Evolutionary conservation across 2,888 invertebrate species (phyloP).

Genomic region (Chaetogeoica ovagalla): DNA sequence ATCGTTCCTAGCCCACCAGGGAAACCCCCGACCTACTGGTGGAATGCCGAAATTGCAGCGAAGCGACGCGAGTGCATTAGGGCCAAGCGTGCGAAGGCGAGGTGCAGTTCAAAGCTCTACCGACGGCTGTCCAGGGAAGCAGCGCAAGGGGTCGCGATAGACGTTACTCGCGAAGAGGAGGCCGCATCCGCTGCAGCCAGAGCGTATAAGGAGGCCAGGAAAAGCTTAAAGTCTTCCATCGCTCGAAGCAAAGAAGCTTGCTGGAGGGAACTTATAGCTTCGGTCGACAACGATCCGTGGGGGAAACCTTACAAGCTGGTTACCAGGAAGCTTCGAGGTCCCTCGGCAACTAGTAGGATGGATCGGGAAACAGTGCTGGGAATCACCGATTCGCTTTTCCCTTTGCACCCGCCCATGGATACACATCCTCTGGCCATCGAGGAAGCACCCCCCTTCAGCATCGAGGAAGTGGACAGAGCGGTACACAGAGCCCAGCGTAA

Average conservation of each 20-base stretch:
- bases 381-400: not conserved
- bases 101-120: not conserved
- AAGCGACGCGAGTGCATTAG: not conserved
- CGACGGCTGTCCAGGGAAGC: no score
- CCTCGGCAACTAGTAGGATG: not conserved
- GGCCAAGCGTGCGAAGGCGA: not conserved
- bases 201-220: not conserved
- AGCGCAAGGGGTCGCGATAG: not conserved
- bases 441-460: not conserved
- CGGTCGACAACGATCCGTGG: no score
- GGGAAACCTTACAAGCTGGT: not conserved
- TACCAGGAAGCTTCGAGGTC: not conserved
- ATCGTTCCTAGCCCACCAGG: accelerated
- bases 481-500: not conserved
- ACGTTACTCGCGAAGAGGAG: not conserved
- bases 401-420: not conserved
- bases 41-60: not conserved
- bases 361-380: not conserved
- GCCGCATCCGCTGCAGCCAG: not conserved
- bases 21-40: not conserved
- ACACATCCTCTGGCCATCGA: not conserved
- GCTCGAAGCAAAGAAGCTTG: not conserved
- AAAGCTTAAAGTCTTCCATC: not conserved
- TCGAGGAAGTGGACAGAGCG: not conserved
- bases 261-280: not conserved